Conservation (phyloP, 23 tunicate genomes). For the Halocynthia roretzi region DNA sequence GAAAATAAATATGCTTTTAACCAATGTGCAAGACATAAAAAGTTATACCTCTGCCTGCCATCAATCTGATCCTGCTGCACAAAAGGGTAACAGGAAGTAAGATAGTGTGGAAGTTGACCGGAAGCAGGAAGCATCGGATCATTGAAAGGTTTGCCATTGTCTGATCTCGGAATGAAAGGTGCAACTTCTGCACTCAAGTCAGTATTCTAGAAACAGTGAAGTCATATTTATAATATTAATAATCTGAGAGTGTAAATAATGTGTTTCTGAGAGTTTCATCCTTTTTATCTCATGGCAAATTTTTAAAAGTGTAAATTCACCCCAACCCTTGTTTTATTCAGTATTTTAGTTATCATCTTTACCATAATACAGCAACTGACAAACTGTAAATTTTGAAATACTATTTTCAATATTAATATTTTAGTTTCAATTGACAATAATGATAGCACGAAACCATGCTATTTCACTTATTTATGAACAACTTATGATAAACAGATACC, state of each 20-base stretch:
- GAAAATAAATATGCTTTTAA: neutral
- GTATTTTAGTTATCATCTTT: too few species aligned
- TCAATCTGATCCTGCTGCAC: conserved; percentile 81
- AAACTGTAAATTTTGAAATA: too few species aligned
- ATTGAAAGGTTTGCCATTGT: conserved; percentile 3
- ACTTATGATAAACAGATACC: too few species aligned
- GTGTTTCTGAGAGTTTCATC: neutral
- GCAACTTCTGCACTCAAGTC: conserved; percentile 77
- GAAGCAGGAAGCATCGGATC: conserved; percentile 22
- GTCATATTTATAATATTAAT: neutral
- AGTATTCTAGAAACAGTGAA: neutral
- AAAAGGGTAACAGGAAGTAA: conserved; percentile 98
- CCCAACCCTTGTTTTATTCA: too few species aligned
- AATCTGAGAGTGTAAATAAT: neutral
- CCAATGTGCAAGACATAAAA: too few species aligned
- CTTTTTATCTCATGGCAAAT: too few species aligned
- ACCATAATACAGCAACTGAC: too few species aligned
- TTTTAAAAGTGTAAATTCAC: too few species aligned
- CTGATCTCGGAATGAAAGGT: conserved; percentile 76
- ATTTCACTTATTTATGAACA: too few species aligned
- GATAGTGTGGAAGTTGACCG: conserved; percentile 65
- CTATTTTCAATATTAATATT: too few species aligned
- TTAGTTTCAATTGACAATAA: too few species aligned
- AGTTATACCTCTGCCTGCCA: conserved; percentile 7
- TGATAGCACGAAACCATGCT: too few species aligned